Percentiles rank a stretch among this genome's conserved stretches.
Conservation (phyloP, 2,797 vertebrate genomes). For the Periparus ater region DNA sequence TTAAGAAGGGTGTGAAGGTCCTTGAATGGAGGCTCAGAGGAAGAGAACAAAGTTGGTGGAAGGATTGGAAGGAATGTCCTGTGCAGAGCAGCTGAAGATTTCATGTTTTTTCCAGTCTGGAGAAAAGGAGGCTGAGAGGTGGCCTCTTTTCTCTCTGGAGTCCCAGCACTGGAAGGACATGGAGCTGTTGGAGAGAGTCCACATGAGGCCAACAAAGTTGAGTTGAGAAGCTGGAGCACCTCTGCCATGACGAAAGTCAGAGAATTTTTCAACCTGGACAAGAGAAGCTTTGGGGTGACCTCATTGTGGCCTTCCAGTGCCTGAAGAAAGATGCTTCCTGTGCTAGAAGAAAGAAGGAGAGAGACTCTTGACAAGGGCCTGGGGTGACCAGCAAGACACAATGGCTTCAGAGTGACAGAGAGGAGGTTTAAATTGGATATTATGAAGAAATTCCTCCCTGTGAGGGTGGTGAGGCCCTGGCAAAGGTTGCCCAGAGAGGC, state of each 20-base stretch:
- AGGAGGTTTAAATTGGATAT: not conserved
- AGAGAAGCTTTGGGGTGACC: not conserved
- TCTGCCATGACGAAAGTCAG: not conserved
- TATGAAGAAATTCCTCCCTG: not conserved
- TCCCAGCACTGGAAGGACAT: not conserved
- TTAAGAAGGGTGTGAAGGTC: not conserved
- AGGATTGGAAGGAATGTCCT: not conserved
- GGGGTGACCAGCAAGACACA: not conserved
- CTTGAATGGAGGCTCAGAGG: not conserved
- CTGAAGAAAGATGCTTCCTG: not conserved
- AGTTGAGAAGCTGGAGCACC: not conserved
- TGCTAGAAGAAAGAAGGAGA: not conserved
- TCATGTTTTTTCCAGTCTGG: not conserved
- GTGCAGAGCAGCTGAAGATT: not conserved
- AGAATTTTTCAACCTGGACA: not conserved
- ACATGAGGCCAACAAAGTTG: not conserved
- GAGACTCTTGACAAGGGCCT: not conserved
- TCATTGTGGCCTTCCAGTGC: not conserved
- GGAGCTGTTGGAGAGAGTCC: not conserved
- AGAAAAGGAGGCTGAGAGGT: not conserved
- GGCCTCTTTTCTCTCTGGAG: not conserved
- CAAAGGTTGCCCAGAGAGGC: rapidly evolving
- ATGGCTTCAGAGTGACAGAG: not conserved
- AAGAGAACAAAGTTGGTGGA: not conserved
- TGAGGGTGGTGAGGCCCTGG: not conserved